Base-by-base conservation (phyloP, 37 sponge, comb jelly and placozoan genomes). In the Bolinopsis microptera region DNA sequence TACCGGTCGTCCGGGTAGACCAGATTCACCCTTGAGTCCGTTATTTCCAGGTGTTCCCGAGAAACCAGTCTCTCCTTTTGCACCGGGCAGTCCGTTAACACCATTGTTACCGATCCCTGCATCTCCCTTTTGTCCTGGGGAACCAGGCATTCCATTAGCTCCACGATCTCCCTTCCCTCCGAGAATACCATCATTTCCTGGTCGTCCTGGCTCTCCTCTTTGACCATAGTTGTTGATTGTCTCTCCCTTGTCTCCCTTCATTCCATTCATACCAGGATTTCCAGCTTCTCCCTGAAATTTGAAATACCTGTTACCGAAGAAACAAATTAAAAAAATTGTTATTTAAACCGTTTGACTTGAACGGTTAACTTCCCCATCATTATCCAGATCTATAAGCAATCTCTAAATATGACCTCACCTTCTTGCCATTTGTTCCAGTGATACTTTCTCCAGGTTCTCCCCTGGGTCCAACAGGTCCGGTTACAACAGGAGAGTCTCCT, bases 1-100 rank as follows among this genome's bases (percentile, higher is more conserved):
- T 68, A 96, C 96, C n/a, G 80, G 94, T 25, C 74, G 93, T 93
- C 96, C 96, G 28, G 80, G 48, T 38, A 35, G 26, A 9, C 96
- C 96, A 39, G 69, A 33, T 0, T 39, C 70, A 3, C 75, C 75
- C 26, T 72, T 72, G 13, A 8, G 31, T 72, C 75, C 75, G 31
- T 72, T 21, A n/a, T 3, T 72, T 72, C 75, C 75, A 36, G 26
- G 25, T 24, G 40, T 83, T 40, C 94, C 94, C 82, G 90, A 30
- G 35, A 38, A 39, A 30, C 75, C 75, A 72, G 75, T 3, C 5
- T 72, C 75, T 72, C 75, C 75, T n/a, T 72, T 72, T 28, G 75
- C 75, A 3, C 75, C 75, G 31, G 75, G 75, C n/a, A 72, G 26
- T 72, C 75, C 75, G 26, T n/a, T n/a, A 28, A 28, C 31, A 30